A percentile compares a stretch with the other conserved stretches of the same genome.
phyloP scores from a whole-genome alignment of 1,140 invertebrate species.

The Adoxophyes honmai region DNA sequence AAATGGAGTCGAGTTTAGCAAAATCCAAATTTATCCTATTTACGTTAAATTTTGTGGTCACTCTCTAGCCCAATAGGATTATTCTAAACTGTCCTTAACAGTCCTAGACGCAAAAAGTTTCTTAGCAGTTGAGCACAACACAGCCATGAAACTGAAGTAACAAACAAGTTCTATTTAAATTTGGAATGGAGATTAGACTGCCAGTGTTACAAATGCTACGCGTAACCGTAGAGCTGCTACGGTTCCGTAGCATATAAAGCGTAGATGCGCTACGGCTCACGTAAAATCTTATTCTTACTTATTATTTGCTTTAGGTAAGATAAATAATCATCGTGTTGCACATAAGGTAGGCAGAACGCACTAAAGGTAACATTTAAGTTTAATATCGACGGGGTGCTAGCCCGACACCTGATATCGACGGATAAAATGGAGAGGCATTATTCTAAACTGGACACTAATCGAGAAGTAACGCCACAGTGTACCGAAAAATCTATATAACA shows the following conservation, averaged over 20 bases:
- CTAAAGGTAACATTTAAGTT: too few species aligned
- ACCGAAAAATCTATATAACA: too few species aligned
- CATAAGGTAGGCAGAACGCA: too few species aligned
- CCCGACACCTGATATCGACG: too few species aligned
- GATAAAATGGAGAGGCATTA: too few species aligned
- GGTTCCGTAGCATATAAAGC: background rate
- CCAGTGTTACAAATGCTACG: background rate
- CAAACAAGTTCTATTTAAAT: background rate
- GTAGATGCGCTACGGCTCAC: background rate
- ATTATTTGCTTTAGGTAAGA: too few species aligned
- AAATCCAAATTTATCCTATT: too few species aligned
- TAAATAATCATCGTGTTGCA: too few species aligned
- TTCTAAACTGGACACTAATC: too few species aligned
- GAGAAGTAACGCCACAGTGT: too few species aligned
- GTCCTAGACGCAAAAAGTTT: conserved; percentile 10
- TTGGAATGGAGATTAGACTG: background rate
- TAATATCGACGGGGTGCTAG: too few species aligned
- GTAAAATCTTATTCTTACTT: background rate
- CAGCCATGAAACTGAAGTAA: background rate
- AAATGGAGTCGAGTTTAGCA: too few species aligned
- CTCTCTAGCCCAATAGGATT: background rate
- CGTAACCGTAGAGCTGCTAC: background rate
- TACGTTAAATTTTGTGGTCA: background rate
- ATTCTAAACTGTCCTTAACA: conserved; percentile 11
- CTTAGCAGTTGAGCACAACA: background rate